phyloP scores from a whole-genome alignment of 2,797 vertebrate genomes.

The Mastacembelus armatus region DNA sequence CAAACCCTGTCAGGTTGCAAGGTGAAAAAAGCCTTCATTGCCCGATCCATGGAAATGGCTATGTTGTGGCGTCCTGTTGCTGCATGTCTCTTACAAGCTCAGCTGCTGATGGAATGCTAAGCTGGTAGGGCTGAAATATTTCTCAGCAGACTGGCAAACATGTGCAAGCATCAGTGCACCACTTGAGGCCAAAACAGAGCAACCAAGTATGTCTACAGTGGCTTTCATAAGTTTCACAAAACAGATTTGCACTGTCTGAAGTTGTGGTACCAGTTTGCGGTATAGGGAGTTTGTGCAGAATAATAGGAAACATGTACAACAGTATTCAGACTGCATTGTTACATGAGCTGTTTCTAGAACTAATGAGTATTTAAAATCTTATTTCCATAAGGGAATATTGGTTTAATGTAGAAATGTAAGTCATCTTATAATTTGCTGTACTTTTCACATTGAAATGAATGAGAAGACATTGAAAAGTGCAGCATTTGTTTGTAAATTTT shows the following conservation, averaged over 20 bases:
- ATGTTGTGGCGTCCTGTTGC: constrained; percentile 61
- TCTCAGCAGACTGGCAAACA: constrained; percentile 40
- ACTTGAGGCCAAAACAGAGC: constrained; percentile 6
- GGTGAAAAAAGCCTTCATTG: constrained; percentile 55
- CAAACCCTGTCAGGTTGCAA: constrained; percentile 62
- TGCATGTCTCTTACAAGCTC: constrained; percentile 70
- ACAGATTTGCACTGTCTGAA: no score
- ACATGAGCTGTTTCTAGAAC: not conserved
- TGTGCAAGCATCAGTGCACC: constrained; percentile 11
- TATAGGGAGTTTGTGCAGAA: not conserved
- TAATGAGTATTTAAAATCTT: not conserved
- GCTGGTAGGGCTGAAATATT: constrained; percentile 48
- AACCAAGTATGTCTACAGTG: constrained; percentile 1
- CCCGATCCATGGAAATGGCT: constrained; percentile 40
- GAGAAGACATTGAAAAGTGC: constrained; percentile 1
- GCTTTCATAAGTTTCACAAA: not conserved
- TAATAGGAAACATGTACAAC: not conserved
- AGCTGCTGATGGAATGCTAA: constrained; percentile 78
- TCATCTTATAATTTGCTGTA: not conserved
- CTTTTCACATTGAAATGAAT: not conserved
- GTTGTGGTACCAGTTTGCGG: not conserved
- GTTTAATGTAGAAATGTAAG: not conserved
- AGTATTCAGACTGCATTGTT: not conserved
- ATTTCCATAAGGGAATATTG: not conserved
- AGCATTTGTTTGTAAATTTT: not conserved